Base-by-base conservation (phyloP, 2,888 invertebrate species). In the Rotaria socialis region DNA sequence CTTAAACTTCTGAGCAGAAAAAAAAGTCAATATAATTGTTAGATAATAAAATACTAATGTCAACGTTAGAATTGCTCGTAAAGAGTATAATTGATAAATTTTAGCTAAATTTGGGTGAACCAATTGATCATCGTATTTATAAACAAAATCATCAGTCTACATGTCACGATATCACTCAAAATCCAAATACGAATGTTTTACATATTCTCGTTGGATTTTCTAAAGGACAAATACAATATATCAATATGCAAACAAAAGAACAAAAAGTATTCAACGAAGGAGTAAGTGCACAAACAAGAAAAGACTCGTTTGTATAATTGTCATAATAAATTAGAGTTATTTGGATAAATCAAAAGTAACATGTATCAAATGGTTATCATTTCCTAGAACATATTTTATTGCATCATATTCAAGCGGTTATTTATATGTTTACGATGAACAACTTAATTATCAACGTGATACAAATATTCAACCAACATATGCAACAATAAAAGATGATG, bases 241-340 rank as follows among this genome's bases (percentile, higher is more conserved):
- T 98, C 91, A 97, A 99, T 92, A 97, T 97, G 87, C 95, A 97
- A 90, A 96, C 95, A 90, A 96, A 97, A 91, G 97, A 98, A 93
- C 93, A 95, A 90, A 96, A 96, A 93, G 93, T 97, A 89, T 98
- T 95, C 92, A 98, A 99, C 93, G 97, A 98, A 93, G 98, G 99
- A 93, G 96, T 96, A 90, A 92, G 50, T 50, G 35, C 35, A 35
- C 35, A 35, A 35, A 35, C 1, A 35, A 1, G 35, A 35, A 35
- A 50, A 11, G 50, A 50, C 14, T 14, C 8, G 14, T 5, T 50
- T 8, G 14, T 14, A 11, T 50, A 50, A 50, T 50, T 50, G 50
- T 11, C 50, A 4, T 50, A 8, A 27, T 85, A 27, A 56, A 85
- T 74, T 27, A 85, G 47, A 74, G 60, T 75, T 58, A 58, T 93